phyloP scores from a whole-genome alignment of 1,140 invertebrate species.

The Streblospio benedicti region DNA sequence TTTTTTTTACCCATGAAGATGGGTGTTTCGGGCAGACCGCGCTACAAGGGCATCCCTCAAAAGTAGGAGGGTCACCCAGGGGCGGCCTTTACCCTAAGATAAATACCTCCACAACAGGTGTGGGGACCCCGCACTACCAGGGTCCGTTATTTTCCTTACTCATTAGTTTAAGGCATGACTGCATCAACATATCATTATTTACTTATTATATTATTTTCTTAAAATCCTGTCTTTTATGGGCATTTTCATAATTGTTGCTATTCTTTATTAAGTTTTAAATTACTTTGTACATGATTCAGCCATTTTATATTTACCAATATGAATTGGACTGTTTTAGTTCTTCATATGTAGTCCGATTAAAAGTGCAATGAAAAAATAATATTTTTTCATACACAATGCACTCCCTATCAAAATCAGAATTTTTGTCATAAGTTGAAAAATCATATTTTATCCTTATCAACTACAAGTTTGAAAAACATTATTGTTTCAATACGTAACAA shows the following conservation, averaged over 20 bases:
- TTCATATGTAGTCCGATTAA: too few species aligned
- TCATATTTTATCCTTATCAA: too few species aligned
- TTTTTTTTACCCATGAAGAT: too few species aligned
- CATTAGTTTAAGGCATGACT: constrained; percentile 33
- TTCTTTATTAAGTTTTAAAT: not conserved
- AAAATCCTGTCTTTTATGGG: not conserved
- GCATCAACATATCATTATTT: not conserved
- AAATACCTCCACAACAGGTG: constrained; percentile 12
- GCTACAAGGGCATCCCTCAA: constrained; percentile 20
- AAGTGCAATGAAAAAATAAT: too few species aligned
- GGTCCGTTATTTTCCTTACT: constrained; percentile 36
- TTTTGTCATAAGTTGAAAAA: too few species aligned
- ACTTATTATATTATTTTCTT: not conserved
- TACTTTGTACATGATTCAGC: not conserved
- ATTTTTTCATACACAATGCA: too few species aligned
- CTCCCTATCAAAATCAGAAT: too few species aligned
- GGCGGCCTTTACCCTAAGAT: constrained; percentile 16
- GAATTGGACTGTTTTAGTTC: too few species aligned
- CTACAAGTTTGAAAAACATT: too few species aligned
- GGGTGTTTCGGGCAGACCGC: constrained; percentile 19
- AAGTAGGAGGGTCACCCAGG: constrained; percentile 24
- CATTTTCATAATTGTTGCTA: not conserved
- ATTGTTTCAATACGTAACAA: too few species aligned
- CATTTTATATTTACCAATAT: too few species aligned
- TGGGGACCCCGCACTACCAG: constrained; percentile 26